Evolutionary conservation across 2,888 invertebrate species (phyloP).

Genomic region (Steinernema hermaphroditum): DNA sequence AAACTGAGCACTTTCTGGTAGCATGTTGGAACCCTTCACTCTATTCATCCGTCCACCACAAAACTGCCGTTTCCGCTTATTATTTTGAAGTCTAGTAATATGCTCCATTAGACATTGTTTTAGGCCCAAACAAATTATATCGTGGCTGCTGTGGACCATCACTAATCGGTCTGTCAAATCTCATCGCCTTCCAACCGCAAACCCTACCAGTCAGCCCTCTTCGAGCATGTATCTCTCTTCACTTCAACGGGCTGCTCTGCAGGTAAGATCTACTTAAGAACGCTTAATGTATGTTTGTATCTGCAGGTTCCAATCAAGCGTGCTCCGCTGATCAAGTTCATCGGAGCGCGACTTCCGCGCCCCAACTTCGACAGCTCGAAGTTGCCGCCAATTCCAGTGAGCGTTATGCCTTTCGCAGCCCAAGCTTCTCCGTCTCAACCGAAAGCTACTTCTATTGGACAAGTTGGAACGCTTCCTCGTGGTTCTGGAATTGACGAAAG

Average conservation of each 20-base stretch:
- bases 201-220: background rate
- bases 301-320: slow-evolving; percentile 36
- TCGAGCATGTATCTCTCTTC: background rate
- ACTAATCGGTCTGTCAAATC: background rate
- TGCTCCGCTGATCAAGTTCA: slow-evolving; percentile 63
- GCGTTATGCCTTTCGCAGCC: background rate
- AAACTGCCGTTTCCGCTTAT: too few relatives aligned
- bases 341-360: slow-evolving; percentile 61
- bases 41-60: too few relatives aligned
- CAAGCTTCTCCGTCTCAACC: background rate
- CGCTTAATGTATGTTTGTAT: slow-evolving; percentile 24
- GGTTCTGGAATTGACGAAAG: slow-evolving; percentile 50
- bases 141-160: background rate
- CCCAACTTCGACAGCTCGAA: slow-evolving; percentile 51
- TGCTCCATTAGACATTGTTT: too few relatives aligned
- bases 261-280: background rate
- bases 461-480: slow-evolving; percentile 54
- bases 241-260: slow-evolving; percentile 3
- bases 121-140: background rate
- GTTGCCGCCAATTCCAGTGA: slow-evolving; percentile 38
- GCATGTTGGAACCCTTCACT: too few relatives aligned
- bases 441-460: slow-evolving; percentile 51
- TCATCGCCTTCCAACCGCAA: background rate
- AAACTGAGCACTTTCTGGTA: too few relatives aligned
- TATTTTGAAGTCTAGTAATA: too few relatives aligned